Evolutionary conservation across 2,888 invertebrate genomes (phyloP).

Genomic region (Pegoplata infirma): DNA sequence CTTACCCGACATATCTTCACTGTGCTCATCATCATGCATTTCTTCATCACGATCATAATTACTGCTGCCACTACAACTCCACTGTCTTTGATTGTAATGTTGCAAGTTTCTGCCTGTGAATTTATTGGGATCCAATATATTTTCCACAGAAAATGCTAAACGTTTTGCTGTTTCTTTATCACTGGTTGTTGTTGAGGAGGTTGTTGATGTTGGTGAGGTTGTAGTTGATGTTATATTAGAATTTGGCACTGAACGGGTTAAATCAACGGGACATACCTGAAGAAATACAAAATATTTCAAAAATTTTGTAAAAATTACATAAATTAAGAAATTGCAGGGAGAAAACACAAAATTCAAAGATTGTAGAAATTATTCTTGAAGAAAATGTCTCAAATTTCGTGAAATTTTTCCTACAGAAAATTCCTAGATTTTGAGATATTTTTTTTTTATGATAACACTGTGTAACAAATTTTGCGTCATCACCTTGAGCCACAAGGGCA

Average conservation of each 20-base stretch:
- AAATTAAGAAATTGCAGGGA: too few species aligned
- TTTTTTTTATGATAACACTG: too few species aligned
- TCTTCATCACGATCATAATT: conserved; percentile 78
- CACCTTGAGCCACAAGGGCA: too few species aligned
- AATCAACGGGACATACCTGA: conserved; percentile 78
- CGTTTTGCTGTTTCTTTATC: conserved; percentile 79
- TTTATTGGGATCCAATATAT: conserved; percentile 93
- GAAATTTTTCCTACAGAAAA: too few species aligned
- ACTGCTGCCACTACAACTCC: conserved; percentile 76
- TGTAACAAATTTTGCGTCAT: too few species aligned
- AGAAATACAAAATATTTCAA: neutral
- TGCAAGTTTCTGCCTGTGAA: conserved; percentile 84
- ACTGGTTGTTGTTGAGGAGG: conserved; percentile 71
- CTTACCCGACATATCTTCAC: conserved; percentile 80
- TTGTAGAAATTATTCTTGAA: too few species aligned
- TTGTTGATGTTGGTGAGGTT: conserved; percentile 63
- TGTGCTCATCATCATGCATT: conserved; percentile 77
- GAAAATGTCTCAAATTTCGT: too few species aligned
- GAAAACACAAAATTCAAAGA: too few species aligned
- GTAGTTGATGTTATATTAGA: conserved; percentile 59
- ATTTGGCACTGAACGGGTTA: conserved; percentile 75
- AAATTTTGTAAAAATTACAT: too few species aligned
- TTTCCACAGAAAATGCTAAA: conserved; percentile 93
- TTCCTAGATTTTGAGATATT: too few species aligned
- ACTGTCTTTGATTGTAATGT: conserved; percentile 74